Conservation (phyloP, 2,797 vertebrate species). For the Bufotes viridis region DNA sequence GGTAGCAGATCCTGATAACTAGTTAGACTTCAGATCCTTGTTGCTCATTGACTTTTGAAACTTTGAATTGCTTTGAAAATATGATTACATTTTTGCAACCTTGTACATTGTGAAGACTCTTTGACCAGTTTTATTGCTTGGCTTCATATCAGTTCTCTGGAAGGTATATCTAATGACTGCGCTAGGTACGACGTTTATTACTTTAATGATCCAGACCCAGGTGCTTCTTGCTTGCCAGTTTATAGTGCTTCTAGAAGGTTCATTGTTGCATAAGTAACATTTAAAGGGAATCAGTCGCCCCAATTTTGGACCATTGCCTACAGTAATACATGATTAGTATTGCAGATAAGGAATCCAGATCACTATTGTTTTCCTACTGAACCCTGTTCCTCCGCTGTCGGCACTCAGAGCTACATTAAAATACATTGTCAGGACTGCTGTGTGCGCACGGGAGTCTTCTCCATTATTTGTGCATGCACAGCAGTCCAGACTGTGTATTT, state of each 20-base stretch:
- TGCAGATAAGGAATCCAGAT: too few relatives aligned
- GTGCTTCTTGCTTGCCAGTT: not conserved
- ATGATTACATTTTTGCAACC: constrained; percentile 33
- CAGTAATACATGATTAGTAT: too few relatives aligned
- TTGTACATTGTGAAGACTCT: not conserved
- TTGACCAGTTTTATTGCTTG: constrained; percentile 21
- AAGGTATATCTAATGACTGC: not conserved
- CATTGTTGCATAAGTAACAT: not conserved
- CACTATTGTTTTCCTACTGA: too few relatives aligned
- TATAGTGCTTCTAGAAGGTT: not conserved
- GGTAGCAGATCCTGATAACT: not conserved
- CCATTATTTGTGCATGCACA: too few relatives aligned
- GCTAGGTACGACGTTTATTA: not conserved
- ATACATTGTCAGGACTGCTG: too few relatives aligned
- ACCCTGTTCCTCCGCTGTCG: too few relatives aligned
- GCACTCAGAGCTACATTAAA: too few relatives aligned
- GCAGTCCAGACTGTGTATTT: too few relatives aligned
- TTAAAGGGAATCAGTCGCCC: too few relatives aligned
- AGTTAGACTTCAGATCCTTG: not conserved
- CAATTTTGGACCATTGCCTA: too few relatives aligned
- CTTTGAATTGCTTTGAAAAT: not conserved
- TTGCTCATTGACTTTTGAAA: not conserved
- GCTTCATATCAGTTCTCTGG: not conserved
- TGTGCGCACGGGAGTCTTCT: too few relatives aligned
- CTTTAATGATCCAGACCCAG: not conserved